These are phyloP conservation scores for Halichoeres trimaculatus DNA, from an alignment of 2,113 vertebrate genomes.

Conservation along the genomic window DNA sequence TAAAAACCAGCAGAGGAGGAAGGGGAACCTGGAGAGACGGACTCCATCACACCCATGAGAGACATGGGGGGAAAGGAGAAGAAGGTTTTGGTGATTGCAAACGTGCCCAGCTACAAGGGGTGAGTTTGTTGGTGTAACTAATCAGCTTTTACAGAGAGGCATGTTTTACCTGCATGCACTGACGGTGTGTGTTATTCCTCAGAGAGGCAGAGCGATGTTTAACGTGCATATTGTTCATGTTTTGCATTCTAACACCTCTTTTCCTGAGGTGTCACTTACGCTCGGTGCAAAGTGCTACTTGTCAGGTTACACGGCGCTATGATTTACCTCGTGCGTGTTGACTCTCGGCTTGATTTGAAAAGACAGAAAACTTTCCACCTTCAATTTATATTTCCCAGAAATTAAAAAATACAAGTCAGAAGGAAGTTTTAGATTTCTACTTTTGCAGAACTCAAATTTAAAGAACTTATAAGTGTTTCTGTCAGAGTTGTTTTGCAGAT, in stretches of 20 bases:
- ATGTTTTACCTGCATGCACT: neutral
- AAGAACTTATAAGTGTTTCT: neutral
- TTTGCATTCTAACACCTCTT: constrained; percentile 71
- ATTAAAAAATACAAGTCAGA: neutral
- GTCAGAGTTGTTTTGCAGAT: neutral
- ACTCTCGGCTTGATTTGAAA: neutral
- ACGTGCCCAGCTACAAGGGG: constrained; percentile 70
- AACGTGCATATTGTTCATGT: constrained; percentile 47
- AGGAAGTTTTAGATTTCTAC: neutral
- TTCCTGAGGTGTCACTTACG: constrained; percentile 47
- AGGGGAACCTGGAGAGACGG: constrained; percentile 32
- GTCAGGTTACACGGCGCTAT: constrained; percentile 34
- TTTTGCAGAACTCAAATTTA: neutral
- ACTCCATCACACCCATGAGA: constrained; percentile 73
- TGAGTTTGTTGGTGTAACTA: constrained; percentile 52
- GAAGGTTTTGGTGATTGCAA: constrained; percentile 74
- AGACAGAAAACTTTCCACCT: neutral
- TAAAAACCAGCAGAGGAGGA: neutral
- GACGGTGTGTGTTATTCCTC: constrained; percentile 16
- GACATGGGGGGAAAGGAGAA: constrained; percentile 82
- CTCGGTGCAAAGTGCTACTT: constrained; percentile 46
- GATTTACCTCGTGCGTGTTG: constrained; percentile 25
- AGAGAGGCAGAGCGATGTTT: constrained; percentile 31
- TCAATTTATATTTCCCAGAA: neutral
- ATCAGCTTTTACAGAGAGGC: neutral